These are phyloP conservation scores for Anthonomus grandis DNA, from an alignment of 1,140 invertebrate genomes.

Conservation along the genomic window DNA sequence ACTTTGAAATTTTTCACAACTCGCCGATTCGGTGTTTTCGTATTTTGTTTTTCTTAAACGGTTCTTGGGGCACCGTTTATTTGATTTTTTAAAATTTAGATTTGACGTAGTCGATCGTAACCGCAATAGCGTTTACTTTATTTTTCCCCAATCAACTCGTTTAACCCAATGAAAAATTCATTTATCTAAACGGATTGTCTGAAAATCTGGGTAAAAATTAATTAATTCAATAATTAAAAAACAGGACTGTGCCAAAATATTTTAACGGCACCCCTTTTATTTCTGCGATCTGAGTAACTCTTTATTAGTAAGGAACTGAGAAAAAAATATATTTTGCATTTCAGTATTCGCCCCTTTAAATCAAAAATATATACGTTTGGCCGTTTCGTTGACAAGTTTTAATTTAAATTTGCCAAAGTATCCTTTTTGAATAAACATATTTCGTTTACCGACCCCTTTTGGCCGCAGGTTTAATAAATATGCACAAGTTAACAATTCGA, in stretches of 20 bases:
- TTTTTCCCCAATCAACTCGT: conserved; percentile 22
- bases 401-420: conserved; percentile 39
- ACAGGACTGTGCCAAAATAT: conserved; percentile 17
- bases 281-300: conserved; percentile 23
- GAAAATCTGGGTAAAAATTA: conserved; percentile 27
- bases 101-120: conserved; percentile 15
- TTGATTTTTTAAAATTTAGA: conserved; percentile 22
- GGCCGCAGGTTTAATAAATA: conserved; percentile 35
- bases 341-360: conserved; percentile 13
- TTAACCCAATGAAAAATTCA: conserved; percentile 28
- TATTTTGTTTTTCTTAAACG: conserved; percentile 27
- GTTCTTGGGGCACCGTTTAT: conserved; percentile 12
- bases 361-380: conserved; percentile 26
- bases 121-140: too few species aligned
- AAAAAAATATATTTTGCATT: conserved; percentile 30
- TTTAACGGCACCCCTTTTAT: conserved; percentile 5
- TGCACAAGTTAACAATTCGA: conserved; percentile 37
- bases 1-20: conserved; percentile 24
- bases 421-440: conserved; percentile 43
- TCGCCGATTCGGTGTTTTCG: conserved; percentile 15
- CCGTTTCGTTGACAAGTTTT: conserved; percentile 29
- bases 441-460: conserved; percentile 34
- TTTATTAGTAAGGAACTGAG: conserved; percentile 27
- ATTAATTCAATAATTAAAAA: conserved; percentile 36
- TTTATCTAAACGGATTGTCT: conserved; percentile 26